Evolutionary conservation across 2,797 vertebrate genomes (phyloP).

Genomic region (Phylloscopus collybita): DNA sequence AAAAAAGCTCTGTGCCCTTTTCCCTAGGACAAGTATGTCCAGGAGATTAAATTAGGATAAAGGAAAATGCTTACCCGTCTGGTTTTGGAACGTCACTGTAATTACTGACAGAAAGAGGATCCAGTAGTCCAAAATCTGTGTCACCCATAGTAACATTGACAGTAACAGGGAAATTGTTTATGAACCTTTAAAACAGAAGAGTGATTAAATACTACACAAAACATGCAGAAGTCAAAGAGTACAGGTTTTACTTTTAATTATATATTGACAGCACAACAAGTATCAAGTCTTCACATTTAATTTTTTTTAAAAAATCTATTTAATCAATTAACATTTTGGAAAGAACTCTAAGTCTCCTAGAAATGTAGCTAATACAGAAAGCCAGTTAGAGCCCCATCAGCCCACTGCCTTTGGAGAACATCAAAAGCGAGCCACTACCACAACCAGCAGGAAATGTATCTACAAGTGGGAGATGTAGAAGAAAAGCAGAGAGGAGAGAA

Average conservation of each 20-base stretch:
- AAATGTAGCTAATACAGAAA: not conserved
- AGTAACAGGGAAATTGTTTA: conserved; percentile 74
- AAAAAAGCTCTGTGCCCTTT: not conserved
- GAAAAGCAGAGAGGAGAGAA: not conserved
- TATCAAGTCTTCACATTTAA: not conserved
- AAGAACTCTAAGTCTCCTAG: not conserved
- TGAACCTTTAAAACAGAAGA: conserved; percentile 80
- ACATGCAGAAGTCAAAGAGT: not conserved
- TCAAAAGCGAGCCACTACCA: not conserved
- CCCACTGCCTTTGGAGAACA: not conserved
- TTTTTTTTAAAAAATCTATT: not conserved
- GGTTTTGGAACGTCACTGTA: conserved; percentile 76
- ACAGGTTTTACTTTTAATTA: not conserved
- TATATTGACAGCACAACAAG: not conserved
- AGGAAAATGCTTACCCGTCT: conserved; percentile 74
- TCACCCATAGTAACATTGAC: conserved; percentile 69
- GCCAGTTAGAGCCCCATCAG: not conserved
- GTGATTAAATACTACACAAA: not conserved
- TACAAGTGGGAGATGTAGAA: not conserved
- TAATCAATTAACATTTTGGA: not conserved
- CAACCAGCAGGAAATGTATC: not conserved
- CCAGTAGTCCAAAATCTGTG: conserved; percentile 10
- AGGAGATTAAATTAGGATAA: not conserved
- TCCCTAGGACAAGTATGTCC: not conserved
- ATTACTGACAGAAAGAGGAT: conserved; percentile 61